A percentile compares a stretch with the other conserved stretches of the same genome.
These are phyloP conservation scores for Hemiscyllium ocellatum DNA, from an alignment of 2,113 vertebrate genomes.

Conservation along the genomic window DNA sequence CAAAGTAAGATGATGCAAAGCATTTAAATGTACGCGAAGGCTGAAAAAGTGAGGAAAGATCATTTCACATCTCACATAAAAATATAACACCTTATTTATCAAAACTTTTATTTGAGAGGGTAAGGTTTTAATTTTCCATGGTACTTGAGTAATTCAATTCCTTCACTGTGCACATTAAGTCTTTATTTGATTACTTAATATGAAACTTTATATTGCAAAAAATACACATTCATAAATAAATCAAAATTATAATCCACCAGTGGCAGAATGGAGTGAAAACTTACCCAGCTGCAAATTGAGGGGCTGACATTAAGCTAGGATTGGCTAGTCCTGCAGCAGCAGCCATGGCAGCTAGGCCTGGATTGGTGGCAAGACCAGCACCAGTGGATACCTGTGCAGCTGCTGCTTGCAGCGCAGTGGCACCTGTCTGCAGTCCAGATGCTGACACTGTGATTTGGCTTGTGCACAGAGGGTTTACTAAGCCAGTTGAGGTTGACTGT, in stretches of 20 bases:
- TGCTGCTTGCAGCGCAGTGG: constrained; percentile 75
- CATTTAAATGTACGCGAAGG: not conserved
- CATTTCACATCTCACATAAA: not conserved
- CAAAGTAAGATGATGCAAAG: not conserved
- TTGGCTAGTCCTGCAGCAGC: constrained; percentile 81
- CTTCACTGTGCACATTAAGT: not conserved
- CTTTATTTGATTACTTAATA: not conserved
- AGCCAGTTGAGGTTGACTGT: constrained; percentile 71
- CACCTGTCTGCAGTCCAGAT: constrained; percentile 70
- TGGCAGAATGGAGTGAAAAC: constrained; percentile 41
- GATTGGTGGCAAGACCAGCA: constrained; percentile 83
- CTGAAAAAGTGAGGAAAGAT: not conserved
- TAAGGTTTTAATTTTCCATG: not conserved
- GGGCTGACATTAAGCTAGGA: constrained; percentile 89
- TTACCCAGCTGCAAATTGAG: constrained; percentile 88
- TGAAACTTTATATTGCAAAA: not conserved
- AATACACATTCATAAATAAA: not conserved
- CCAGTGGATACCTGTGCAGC: constrained; percentile 76
- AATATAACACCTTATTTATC: not conserved
- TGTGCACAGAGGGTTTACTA: constrained; percentile 68
- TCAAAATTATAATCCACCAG: not conserved
- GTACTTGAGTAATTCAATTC: not conserved
- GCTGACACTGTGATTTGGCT: constrained; percentile 91
- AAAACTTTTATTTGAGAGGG: not conserved
- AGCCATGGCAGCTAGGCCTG: constrained; percentile 92